Percentiles rank a stretch among this genome's conserved stretches.
Evolutionary conservation across 2,888 invertebrate species (phyloP).

Genomic region (Eupithecia vulgata): DNA sequence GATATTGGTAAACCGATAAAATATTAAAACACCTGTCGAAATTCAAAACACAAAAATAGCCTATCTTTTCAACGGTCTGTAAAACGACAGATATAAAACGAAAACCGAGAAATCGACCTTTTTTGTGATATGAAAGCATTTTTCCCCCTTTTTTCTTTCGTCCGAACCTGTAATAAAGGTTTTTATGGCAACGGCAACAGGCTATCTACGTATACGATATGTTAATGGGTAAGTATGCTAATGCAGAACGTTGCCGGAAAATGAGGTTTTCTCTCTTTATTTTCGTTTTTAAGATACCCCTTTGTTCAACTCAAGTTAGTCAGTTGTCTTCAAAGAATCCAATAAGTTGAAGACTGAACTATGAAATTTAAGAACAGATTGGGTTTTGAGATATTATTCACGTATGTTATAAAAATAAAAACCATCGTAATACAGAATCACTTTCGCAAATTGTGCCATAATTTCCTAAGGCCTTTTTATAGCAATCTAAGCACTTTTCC

Average conservation of each 20-base stretch:
- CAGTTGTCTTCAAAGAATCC: background rate
- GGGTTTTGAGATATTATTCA: background rate
- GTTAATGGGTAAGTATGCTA: conserved; percentile 25
- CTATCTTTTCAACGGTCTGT: conserved; percentile 33
- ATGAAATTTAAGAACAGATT: background rate
- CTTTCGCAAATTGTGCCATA: background rate
- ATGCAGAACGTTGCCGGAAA: conserved; percentile 10
- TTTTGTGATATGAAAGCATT: conserved; percentile 48
- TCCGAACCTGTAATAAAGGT: conserved; percentile 57
- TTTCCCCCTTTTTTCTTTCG: conserved; percentile 48
- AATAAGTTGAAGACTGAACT: background rate
- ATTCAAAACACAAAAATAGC: conserved; percentile 23
- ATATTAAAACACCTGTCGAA: conserved; percentile 13
- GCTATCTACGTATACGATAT: conserved; percentile 43
- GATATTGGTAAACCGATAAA: background rate
- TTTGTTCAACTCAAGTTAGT: background rate
- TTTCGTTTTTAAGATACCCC: background rate
- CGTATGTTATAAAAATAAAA: background rate
- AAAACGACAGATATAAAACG: conserved; percentile 41
- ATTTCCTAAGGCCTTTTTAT: background rate
- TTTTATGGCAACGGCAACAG: conserved; percentile 59
- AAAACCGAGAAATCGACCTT: conserved; percentile 32
- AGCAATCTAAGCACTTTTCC: background rate
- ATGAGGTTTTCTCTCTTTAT: background rate
- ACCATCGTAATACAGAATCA: background rate